phyloP scores from a whole-genome alignment of 2,113 vertebrate species.

The Zootoca vivipara region DNA sequence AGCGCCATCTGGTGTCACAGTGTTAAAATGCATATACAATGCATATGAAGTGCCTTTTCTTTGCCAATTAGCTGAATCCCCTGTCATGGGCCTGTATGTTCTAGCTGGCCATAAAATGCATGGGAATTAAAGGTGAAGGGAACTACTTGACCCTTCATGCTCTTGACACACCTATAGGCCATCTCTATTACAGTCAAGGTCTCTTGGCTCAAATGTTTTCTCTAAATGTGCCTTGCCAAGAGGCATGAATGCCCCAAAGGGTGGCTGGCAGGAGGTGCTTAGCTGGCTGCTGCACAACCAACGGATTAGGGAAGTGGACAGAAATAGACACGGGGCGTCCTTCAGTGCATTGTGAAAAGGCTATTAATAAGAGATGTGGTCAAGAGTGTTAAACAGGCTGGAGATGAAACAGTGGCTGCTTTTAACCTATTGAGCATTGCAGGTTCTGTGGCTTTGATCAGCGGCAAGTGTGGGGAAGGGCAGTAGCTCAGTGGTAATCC shows the following conservation, averaged over 20 bases:
- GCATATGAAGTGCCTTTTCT: too few species aligned
- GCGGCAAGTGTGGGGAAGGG: too few species aligned
- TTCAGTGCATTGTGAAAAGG: rapidly evolving
- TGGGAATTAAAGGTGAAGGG: neutral
- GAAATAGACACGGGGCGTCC: slow-evolving; percentile 12
- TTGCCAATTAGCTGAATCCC: too few species aligned
- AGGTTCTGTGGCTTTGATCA: neutral
- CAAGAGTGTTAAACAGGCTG: rapidly evolving
- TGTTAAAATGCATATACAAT: too few species aligned
- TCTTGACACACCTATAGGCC: too few species aligned
- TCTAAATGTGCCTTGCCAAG: neutral
- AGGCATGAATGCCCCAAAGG: rapidly evolving
- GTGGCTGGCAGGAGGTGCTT: slow-evolving; percentile 13
- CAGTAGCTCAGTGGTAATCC: too few species aligned
- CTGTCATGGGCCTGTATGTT: neutral
- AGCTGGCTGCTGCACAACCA: rapidly evolving
- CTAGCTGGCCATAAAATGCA: neutral
- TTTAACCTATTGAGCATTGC: slow-evolving; percentile 3
- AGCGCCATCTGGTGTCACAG: too few species aligned
- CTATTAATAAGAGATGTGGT: rapidly evolving
- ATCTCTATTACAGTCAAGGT: neutral
- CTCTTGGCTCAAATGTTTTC: too few species aligned
- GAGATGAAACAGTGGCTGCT: neutral
- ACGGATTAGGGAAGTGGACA: neutral
- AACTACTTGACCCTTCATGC: neutral